Percentiles rank a stretch among this genome's conserved stretches.
These are phyloP conservation scores for Sparus aurata DNA, from an alignment of 2,797 vertebrate species.

Conservation along the genomic window DNA sequence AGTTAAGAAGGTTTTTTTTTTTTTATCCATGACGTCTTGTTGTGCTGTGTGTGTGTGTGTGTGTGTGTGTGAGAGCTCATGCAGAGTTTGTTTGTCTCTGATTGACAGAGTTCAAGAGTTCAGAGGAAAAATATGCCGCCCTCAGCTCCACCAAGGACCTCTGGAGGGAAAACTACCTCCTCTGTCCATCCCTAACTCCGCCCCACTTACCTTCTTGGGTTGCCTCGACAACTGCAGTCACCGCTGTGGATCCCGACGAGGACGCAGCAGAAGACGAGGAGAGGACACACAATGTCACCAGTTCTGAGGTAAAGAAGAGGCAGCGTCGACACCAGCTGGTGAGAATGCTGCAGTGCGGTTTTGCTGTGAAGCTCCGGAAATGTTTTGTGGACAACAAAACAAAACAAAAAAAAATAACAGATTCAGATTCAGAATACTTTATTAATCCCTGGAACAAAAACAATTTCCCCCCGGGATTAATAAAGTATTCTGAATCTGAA, in stretches of 20 bases:
- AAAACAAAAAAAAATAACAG: too few relatives aligned
- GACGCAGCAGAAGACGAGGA: neutral
- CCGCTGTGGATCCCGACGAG: neutral
- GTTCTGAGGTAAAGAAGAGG: constrained; percentile 49
- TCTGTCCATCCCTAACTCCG: constrained; percentile 83
- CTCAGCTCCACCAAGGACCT: constrained; percentile 75
- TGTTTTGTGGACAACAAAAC: too few relatives aligned
- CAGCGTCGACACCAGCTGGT: neutral
- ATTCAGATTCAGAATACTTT: too few relatives aligned
- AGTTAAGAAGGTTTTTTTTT: constrained; percentile 63
- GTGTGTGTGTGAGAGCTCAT: neutral
- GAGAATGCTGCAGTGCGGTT: neutral
- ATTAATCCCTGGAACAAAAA: too few relatives aligned
- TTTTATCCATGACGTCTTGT: rapidly evolving
- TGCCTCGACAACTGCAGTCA: constrained; percentile 7
- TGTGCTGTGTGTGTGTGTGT: neutral
- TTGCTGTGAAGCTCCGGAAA: too few relatives aligned
- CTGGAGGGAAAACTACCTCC: constrained; percentile 70
- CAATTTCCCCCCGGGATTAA: too few relatives aligned
- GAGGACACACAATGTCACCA: neutral
- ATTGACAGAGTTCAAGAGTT: constrained; percentile 76
- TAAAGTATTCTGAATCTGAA: too few relatives aligned
- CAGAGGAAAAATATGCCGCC: constrained; percentile 74
- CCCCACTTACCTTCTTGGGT: constrained; percentile 74
- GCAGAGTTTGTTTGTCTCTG: neutral